These are phyloP conservation scores for Leptothorax acervorum DNA, from an alignment of 2,888 invertebrate genomes.

Conservation along the genomic window DNA sequence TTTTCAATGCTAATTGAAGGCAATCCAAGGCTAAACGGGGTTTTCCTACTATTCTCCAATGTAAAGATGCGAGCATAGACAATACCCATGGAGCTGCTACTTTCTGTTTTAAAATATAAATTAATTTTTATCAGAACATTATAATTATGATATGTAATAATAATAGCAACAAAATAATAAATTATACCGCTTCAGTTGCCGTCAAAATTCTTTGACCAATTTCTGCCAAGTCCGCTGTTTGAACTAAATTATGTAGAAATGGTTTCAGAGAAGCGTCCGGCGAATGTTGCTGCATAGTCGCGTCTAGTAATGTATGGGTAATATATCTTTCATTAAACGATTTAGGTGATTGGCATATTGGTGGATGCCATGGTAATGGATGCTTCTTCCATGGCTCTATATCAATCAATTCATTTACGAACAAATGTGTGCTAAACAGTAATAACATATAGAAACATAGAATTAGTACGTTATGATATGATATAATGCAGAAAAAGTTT, in stretches of 20 bases:
- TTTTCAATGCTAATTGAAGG: constrained; percentile 88
- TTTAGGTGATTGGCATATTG: constrained; percentile 86
- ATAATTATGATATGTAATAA: not conserved
- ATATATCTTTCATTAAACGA: constrained; percentile 83
- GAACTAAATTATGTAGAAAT: constrained; percentile 82
- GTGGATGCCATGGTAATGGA: constrained; percentile 92
- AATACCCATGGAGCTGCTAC: constrained; percentile 92
- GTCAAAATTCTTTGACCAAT: constrained; percentile 92
- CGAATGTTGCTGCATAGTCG: constrained; percentile 73
- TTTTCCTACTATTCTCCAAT: constrained; percentile 92
- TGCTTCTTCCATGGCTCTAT: constrained; percentile 87
- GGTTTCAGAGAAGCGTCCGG: constrained; percentile 85
- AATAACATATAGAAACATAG: constrained; percentile 31
- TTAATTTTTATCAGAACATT: constrained; percentile 75
- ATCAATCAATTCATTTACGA: constrained; percentile 87
- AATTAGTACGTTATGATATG: constrained; percentile 84
- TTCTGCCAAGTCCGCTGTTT: constrained; percentile 89
- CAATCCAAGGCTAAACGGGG: constrained; percentile 90
- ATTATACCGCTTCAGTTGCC: constrained; percentile 89
- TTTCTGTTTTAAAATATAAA: constrained; percentile 86
- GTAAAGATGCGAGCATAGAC: constrained; percentile 91
- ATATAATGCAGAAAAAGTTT: not conserved
- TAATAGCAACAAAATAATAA: constrained; percentile 41
- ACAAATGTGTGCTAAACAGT: constrained; percentile 72
- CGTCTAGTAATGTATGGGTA: constrained; percentile 80